These are phyloP conservation scores for Copsychus sechellarum DNA, from an alignment of 2,113 vertebrate genomes.

Conservation along the genomic window DNA sequence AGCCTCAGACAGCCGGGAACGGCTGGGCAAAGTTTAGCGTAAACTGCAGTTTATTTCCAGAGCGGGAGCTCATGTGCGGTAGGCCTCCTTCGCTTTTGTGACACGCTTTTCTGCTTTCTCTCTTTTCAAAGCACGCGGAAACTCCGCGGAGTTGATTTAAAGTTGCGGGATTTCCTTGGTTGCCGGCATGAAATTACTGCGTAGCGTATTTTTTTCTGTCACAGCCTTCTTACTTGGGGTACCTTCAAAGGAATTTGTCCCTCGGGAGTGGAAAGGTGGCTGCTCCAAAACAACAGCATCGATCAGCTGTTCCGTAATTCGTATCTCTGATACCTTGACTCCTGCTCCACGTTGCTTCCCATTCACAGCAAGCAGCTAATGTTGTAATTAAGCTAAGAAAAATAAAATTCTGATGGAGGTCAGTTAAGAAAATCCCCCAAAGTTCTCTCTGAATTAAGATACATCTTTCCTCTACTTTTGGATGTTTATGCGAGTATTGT, in stretches of 20 bases:
- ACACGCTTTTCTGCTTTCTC: background rate
- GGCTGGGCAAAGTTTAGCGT: background rate
- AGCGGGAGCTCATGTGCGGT: background rate
- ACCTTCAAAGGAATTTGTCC: background rate
- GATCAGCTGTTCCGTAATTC: background rate
- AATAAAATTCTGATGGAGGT: background rate
- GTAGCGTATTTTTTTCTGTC: background rate
- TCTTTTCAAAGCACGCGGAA: background rate
- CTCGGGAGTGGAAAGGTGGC: background rate
- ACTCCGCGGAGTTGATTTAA: background rate
- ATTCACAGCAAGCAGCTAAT: constrained; percentile 47
- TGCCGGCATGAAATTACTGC: background rate
- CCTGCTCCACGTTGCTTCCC: constrained; percentile 1
- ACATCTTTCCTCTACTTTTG: background rate
- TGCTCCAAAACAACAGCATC: background rate
- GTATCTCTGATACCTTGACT: background rate
- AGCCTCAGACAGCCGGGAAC: background rate
- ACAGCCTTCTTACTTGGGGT: background rate
- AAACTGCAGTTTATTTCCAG: background rate
- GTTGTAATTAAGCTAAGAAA: constrained; percentile 57
- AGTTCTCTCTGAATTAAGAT: background rate
- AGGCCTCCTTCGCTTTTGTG: background rate
- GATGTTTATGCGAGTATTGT: background rate
- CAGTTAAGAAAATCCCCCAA: background rate
- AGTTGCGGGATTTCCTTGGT: background rate